Conservation (phyloP, 2,888 invertebrate species). For the Ophioninae sp. region DNA sequence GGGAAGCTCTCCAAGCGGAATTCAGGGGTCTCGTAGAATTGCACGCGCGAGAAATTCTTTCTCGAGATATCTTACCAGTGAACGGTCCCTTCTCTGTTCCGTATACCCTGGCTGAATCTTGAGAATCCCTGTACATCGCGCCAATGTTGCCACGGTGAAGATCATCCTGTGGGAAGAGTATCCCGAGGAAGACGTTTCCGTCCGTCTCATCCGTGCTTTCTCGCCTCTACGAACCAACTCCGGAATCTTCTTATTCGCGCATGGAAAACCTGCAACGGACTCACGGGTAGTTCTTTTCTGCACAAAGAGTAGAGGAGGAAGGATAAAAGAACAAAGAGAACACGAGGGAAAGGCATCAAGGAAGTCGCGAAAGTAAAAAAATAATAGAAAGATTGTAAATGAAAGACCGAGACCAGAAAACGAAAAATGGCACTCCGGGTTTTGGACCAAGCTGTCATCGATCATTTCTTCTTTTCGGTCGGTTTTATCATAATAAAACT, state of each 20-base stretch:
- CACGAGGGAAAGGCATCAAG: constrained; percentile 16
- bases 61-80: constrained; percentile 57
- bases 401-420: constrained; percentile 5
- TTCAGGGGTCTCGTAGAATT: constrained; percentile 49
- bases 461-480: constrained; percentile 1
- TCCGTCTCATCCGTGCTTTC: constrained; percentile 18
- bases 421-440: not conserved
- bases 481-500: constrained; percentile 7
- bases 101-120: not conserved
- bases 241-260: constrained; percentile 48
- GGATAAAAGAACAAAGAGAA: not conserved
- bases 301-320: not conserved
- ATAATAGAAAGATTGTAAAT: not conserved
- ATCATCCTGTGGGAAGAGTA: constrained; percentile 53
- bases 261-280: constrained; percentile 54
- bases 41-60: constrained; percentile 42
- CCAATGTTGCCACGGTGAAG: constrained; percentile 29
- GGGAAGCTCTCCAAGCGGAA: constrained; percentile 59
- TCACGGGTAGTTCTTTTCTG: constrained; percentile 49
- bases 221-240: constrained; percentile 14
- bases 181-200: constrained; percentile 57
- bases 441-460: constrained; percentile 4
- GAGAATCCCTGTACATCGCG: constrained; percentile 6
- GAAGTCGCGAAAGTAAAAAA: not conserved
- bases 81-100: constrained; percentile 15